Conservation (phyloP, 2,113 vertebrate species). For the Mesocricetus auratus region DNA sequence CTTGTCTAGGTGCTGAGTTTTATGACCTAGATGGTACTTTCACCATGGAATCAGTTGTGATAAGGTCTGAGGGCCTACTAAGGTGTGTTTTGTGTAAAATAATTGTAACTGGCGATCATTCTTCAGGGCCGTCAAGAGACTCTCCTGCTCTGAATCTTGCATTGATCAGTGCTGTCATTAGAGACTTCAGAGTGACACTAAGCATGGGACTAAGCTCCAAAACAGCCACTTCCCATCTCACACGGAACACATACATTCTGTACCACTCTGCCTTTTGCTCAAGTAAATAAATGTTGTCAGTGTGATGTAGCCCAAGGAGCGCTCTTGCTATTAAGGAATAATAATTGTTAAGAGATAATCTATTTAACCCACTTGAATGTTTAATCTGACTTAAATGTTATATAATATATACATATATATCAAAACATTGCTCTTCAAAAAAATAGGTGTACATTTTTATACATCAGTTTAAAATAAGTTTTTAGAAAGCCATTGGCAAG, state of each 20-base stretch:
- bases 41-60: background rate
- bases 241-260: too few species aligned
- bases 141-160: constrained; percentile 8
- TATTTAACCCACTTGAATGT: background rate
- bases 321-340: background rate
- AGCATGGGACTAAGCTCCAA: background rate
- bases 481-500: background rate
- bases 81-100: constrained; percentile 21
- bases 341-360: background rate
- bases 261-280: background rate
- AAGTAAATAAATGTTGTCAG: constrained; percentile 5
- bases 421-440: background rate
- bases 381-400: background rate
- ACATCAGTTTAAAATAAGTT: background rate
- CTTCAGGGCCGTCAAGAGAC: background rate
- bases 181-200: background rate
- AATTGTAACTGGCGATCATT: constrained; percentile 30
- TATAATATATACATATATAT: background rate
- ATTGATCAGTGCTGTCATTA: background rate
- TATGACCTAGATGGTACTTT: background rate
- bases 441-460: background rate
- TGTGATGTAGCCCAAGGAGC: background rate
- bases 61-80: background rate
- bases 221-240: background rate
- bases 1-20: background rate